Evolutionary conservation across 2,113 vertebrate genomes (phyloP), one percentile per base, ranked within the genome.

Genomic region (Solea solea): DNA sequence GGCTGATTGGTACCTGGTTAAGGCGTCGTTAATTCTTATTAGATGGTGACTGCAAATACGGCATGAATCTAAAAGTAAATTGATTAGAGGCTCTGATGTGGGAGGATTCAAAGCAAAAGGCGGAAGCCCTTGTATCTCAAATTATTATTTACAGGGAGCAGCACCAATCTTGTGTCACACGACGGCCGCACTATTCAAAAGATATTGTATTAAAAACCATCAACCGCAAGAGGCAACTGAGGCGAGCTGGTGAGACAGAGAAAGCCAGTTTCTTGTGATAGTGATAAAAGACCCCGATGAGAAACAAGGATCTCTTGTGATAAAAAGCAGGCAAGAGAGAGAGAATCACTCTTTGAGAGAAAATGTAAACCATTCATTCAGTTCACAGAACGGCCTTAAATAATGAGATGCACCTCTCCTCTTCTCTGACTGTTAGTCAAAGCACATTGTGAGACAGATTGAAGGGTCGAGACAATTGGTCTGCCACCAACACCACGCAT

Each of bases 121-220:
- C 21, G 27, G 16, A 70, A 60, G 52, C 39, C 25, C 56, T 25
- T n/a, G n/a, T 1, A 11, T 13, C 15, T 13, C 40, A 61, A 70
- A 40, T 44, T 39, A 45, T 63, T 60, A 51, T 51, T 69, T 40
- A 66, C 40, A 70, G 62, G n/a, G 34, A 68, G 50, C 13, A 10
- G 45, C 6, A 34, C 34, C 34, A 34, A 34, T 6, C 41, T 46
- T 27, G n/a, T 63, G 27, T 42, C 7, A 16, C 46, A 63, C 7
- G 2, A 34, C 5, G 34, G 34, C 34, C 34, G 5, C 34, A n/a
- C 44, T 58, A 5, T 42, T 28, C 52, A 54, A 34, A 55, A 50
- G 16, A 48, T 27, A 45, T 1, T 9, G 12, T 8, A 45, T 34
- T 34, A 3, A 25, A 56, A 56, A 9, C 9, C 49, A 4, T 64